Percentiles rank a stretch among this genome's conserved stretches.
phyloP scores from a whole-genome alignment of 2,113 vertebrate species.

The Chinchilla lanigera region DNA sequence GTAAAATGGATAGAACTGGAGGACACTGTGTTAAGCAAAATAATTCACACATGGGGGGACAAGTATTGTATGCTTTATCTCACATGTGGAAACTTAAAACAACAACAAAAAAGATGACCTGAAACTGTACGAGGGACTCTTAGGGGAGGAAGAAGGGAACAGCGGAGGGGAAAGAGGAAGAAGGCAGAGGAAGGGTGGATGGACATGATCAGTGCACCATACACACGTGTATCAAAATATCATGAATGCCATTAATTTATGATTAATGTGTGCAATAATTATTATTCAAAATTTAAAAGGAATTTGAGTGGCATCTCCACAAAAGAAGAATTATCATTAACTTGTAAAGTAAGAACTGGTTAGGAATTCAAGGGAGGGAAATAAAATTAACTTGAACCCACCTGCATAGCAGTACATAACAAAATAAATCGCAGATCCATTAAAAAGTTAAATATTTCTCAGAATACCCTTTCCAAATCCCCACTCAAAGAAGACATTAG shows the following conservation, averaged over 20 bases:
- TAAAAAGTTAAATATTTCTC: constrained; percentile 41
- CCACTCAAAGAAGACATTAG: not conserved
- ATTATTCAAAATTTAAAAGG: not conserved
- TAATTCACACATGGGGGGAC: not conserved
- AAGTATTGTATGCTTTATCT: not conserved
- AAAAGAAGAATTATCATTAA: constrained; percentile 7
- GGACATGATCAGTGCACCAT: not conserved
- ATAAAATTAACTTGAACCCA: constrained; percentile 21
- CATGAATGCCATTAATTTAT: not conserved
- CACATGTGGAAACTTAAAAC: not conserved
- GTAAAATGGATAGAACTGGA: not conserved
- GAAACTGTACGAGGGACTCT: not conserved
- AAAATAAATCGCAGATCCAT: constrained; percentile 6
- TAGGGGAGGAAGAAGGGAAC: not conserved
- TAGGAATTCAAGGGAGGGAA: not conserved
- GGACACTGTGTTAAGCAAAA: not conserved
- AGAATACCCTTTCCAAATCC: not conserved
- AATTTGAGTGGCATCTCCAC: not conserved
- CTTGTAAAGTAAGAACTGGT: not conserved
- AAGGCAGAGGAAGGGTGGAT: not conserved
- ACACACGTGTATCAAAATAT: not conserved
- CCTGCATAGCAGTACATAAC: not conserved
- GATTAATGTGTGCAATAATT: not conserved
- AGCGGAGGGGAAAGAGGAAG: not conserved
- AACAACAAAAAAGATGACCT: not conserved